These are phyloP conservation scores for Leucoraja ocellata DNA, from an alignment of 2,797 vertebrate genomes.

Conservation along the genomic window DNA sequence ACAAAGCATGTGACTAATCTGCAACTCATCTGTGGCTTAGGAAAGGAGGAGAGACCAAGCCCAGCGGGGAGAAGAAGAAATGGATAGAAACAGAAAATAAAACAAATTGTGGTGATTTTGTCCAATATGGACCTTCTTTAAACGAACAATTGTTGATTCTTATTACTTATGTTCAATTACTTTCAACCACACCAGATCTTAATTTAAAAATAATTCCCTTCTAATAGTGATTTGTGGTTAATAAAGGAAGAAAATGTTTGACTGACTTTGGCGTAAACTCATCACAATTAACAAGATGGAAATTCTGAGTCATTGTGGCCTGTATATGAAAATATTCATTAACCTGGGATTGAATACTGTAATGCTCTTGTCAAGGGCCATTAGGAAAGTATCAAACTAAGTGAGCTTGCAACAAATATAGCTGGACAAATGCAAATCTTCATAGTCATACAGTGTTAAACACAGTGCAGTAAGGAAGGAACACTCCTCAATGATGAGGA, in stretches of 20 bases:
- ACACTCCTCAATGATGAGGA: background rate
- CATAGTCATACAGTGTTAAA: background rate
- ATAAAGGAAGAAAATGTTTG: background rate
- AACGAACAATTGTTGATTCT: background rate
- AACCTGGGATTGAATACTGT: background rate
- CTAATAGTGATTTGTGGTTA: background rate
- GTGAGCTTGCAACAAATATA: background rate
- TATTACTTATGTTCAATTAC: background rate
- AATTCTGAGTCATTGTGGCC: background rate
- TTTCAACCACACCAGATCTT: background rate
- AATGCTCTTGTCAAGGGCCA: background rate
- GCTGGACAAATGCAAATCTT: background rate
- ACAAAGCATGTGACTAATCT: background rate
- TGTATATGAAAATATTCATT: background rate
- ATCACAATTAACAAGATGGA: background rate
- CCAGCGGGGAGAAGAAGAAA: background rate
- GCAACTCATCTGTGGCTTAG: background rate
- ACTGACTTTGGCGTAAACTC: background rate
- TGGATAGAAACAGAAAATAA: background rate
- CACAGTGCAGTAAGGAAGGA: background rate
- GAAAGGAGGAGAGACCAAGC: background rate
- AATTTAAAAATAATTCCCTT: background rate
- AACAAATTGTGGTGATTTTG: background rate
- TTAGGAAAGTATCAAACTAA: background rate
- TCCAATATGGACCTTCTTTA: background rate